Evolutionary conservation across 2,113 vertebrate species (phyloP).

Genomic region (Crotalus tigris): DNA sequence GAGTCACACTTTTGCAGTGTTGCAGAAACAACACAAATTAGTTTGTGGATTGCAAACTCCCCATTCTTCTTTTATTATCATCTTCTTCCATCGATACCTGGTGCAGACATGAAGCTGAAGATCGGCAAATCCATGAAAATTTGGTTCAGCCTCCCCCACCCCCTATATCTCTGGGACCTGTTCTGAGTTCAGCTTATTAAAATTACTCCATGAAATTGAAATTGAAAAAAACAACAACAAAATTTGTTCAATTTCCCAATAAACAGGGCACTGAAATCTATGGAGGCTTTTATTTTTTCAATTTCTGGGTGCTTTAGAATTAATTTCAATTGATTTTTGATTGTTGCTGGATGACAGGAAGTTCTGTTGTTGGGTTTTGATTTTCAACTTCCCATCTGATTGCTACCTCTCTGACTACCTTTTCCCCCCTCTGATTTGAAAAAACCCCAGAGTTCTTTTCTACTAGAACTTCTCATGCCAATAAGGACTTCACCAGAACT

Average conservation of each 20-base stretch:
- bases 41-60: slow-evolving; percentile 77
- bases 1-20: slow-evolving; percentile 77
- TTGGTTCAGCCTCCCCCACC: neutral
- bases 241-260: too few species aligned
- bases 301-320: neutral
- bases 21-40: slow-evolving; percentile 83
- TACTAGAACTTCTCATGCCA: too few species aligned
- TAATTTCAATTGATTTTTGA: too few species aligned
- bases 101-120: neutral
- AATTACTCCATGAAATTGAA: slow-evolving; percentile 37
- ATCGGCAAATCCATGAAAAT: neutral
- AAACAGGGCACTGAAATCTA: too few species aligned
- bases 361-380: too few species aligned
- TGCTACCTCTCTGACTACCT: neutral
- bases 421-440: neutral
- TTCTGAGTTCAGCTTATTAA: slow-evolving; percentile 32
- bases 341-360: too few species aligned
- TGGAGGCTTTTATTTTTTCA: neutral
- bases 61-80: slow-evolving; percentile 49
- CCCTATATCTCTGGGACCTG: neutral
- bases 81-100: neutral
- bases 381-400: neutral
- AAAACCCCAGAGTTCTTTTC: too few species aligned
- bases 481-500: too few species aligned
- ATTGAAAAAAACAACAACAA: neutral